phyloP scores from a whole-genome alignment of 2,888 invertebrate genomes.

The Antheraea assamensis region DNA sequence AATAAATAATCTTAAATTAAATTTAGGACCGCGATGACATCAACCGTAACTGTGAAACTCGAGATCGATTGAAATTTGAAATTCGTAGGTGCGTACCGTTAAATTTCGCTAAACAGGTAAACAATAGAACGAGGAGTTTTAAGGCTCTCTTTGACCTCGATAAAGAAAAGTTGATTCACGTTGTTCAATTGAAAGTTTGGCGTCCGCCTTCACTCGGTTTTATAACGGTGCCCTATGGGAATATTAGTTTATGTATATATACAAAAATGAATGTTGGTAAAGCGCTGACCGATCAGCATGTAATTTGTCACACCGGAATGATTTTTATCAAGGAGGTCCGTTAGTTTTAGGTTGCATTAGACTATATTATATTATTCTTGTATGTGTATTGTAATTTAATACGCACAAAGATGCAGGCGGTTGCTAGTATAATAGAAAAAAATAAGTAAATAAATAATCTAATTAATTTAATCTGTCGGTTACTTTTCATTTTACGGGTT shows the following conservation, averaged over 20 bases:
- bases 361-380: too few relatives aligned
- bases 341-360: too few relatives aligned
- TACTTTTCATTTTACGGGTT: too few relatives aligned
- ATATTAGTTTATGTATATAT: not conserved
- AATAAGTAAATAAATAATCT: too few relatives aligned
- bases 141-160: conserved; percentile 16
- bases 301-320: too few relatives aligned
- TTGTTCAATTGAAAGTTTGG: not conserved
- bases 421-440: too few relatives aligned
- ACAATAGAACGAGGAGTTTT: not conserved
- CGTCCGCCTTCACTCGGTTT: not conserved
- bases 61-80: conserved; percentile 12
- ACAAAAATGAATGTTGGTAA: too few relatives aligned
- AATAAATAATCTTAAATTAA: not conserved
- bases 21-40: conserved; percentile 15
- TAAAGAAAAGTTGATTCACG: conserved; percentile 11
- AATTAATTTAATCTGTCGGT: too few relatives aligned
- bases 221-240: conserved; percentile 3
- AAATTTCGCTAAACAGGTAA: conserved; percentile 14
- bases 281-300: too few relatives aligned
- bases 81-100: conserved; percentile 12
- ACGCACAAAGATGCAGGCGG: too few relatives aligned
- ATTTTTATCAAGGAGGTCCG: too few relatives aligned
- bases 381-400: too few relatives aligned
- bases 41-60: conserved; percentile 17